phyloP scores from a whole-genome alignment of 2,888 invertebrate genomes.

The Drosophila limbata region DNA sequence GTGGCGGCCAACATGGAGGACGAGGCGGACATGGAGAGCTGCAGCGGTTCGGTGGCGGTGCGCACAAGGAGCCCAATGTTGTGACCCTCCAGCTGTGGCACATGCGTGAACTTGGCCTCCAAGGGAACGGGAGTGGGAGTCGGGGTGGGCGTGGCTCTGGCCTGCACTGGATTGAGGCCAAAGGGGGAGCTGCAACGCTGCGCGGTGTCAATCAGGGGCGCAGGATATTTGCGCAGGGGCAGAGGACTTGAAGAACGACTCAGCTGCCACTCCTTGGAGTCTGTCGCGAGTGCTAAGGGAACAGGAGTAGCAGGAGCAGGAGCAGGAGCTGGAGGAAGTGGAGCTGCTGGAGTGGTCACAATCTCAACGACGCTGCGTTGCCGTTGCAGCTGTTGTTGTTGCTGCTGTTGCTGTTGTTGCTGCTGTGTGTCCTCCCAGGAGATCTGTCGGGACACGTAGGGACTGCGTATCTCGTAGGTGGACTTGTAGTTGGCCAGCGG shows the following conservation, averaged over 20 bases:
- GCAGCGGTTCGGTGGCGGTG: slow-evolving; percentile 60
- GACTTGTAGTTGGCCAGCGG: slow-evolving; percentile 78
- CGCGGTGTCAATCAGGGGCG: slow-evolving; percentile 72
- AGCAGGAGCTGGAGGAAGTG: not conserved
- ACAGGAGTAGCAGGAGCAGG: not conserved
- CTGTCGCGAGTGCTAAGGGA: not conserved
- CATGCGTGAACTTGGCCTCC: slow-evolving; percentile 58
- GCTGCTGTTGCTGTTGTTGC: slow-evolving; percentile 17
- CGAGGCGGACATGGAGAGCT: slow-evolving; percentile 58
- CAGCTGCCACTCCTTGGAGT: slow-evolving; percentile 44
- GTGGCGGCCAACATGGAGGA: slow-evolving; percentile 64
- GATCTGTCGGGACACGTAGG: slow-evolving; percentile 79
- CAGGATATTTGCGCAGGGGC: slow-evolving; percentile 72
- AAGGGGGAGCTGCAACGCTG: slow-evolving; percentile 77
- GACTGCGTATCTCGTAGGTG: slow-evolving; percentile 81
- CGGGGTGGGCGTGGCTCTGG: slow-evolving; percentile 15
- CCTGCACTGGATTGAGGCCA: slow-evolving; percentile 72
- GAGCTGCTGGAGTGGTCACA: slow-evolving; percentile 49
- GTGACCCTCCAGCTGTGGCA: slow-evolving; percentile 82
- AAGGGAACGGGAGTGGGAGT: slow-evolving; percentile 30
- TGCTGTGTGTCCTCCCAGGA: slow-evolving; percentile 77
- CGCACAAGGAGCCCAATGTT: slow-evolving; percentile 80
- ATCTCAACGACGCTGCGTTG: slow-evolving; percentile 68
- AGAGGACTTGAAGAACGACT: slow-evolving; percentile 63
- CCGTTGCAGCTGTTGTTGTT: slow-evolving; percentile 41